Evolutionary conservation across 2,888 invertebrate genomes (phyloP), one percentile per base, ranked within the genome.

Genomic region (Nomada flava): DNA sequence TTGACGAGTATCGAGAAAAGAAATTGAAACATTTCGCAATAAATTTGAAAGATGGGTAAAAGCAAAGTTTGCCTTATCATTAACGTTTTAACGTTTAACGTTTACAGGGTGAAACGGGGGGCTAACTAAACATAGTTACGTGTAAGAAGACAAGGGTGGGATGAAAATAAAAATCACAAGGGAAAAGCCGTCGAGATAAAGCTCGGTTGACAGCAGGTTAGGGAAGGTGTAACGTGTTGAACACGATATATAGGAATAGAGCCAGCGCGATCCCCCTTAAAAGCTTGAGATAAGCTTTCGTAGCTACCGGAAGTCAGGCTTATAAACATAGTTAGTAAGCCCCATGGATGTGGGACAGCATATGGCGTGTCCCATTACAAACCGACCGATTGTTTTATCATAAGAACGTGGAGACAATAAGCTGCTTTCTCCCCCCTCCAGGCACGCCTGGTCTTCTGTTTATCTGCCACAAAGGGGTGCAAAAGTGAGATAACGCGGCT

Each of bases 271-370:
- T 86, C 79, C 76, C 76, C 83, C 77, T 84, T 84, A 85, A 88
- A 90, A 87, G 87, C 84, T 83, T 71, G 67, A 86, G 90, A 87
- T 89, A 89, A 89, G 87, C 81, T 55, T 70, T 63, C 76, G 79
- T 76, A 82, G 78, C 83, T 69, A 67, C 83, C 83, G 89, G 87
- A 90, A 90, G 90, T 82, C 78, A 84, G 80, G 65, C 88, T 89
- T 89, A 88, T 91, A 91, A 91, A 90, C 90, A 89, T 85, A 89
- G 88, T 76, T 80, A 71, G 79, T 77, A 62, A 69, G 76, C 76
- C 44, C 63, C 75, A 47, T 77, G 63, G 68, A 71, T 47, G 47
- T 13, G 47, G 11, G 11, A 15, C 64, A 71, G 74, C 57, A 50
- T 65, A 50, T 73, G 73, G 70, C 68, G 67, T 74, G 76, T 73